Percentiles rank a stretch among this genome's conserved stretches.
These are phyloP conservation scores for Xiphorhynchus elegans DNA, from an alignment of 2,113 vertebrate species.

Conservation along the genomic window DNA sequence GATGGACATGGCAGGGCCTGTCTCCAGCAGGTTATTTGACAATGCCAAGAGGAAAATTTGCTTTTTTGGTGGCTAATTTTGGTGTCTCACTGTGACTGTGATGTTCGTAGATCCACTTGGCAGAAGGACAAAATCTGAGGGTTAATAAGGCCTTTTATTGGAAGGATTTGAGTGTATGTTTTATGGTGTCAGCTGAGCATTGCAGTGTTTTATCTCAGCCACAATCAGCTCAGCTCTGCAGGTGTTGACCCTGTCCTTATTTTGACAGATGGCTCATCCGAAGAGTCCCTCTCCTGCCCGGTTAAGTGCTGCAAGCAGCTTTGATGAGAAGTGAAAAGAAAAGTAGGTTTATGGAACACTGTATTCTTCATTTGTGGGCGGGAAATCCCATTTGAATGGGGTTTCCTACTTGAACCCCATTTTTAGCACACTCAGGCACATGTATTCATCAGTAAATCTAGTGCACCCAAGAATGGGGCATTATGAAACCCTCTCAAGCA, in stretches of 20 bases:
- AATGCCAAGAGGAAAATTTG: background rate
- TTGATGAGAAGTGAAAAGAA: constrained; percentile 62
- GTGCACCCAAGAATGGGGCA: rapidly evolving
- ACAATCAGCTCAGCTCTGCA: background rate
- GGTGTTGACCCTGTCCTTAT: background rate
- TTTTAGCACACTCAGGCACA: background rate
- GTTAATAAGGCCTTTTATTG: background rate
- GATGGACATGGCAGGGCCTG: rapidly evolving
- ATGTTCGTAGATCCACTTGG: rapidly evolving
- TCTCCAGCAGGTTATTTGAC: background rate
- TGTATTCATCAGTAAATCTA: background rate
- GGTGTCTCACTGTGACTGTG: rapidly evolving
- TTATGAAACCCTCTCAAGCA: background rate
- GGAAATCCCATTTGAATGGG: background rate
- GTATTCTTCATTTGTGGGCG: background rate
- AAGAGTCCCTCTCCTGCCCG: constrained; percentile 73
- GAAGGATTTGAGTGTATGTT: background rate
- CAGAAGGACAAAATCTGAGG: background rate
- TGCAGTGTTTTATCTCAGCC: background rate
- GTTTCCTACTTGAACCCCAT: background rate
- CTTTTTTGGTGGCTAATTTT: rapidly evolving
- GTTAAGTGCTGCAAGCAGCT: constrained; percentile 59
- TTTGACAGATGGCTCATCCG: constrained; percentile 77
- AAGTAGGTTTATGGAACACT: constrained; percentile 15
- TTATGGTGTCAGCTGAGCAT: background rate